Base-by-base conservation (phyloP, 2,888 invertebrate genomes). In the Macroteleia sp. region DNA sequence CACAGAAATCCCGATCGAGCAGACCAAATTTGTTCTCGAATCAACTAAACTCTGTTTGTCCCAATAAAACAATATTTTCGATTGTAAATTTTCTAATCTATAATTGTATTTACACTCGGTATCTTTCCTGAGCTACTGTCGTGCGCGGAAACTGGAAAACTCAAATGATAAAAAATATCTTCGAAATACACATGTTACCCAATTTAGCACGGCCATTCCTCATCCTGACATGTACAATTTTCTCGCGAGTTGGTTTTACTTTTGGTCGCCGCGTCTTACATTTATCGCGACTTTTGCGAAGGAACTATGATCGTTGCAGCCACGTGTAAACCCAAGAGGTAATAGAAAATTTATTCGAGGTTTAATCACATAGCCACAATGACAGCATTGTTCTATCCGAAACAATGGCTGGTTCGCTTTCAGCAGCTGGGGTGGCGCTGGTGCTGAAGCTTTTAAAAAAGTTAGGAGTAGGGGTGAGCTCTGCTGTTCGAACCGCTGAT, bases 351-450 rank as follows among this genome's bases (percentile, higher is more conserved):
- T 87, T 87, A 87, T 87, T 86, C 82, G 82, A 84, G 82, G 82
- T 84, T 85, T 86, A 87, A 87, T 87, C 86, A 85, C 86, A 85
- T 86, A 78, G 83, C 81, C 83, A 86, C 86, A 87, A 87, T 86
- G 86, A 83, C 82, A 81, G 84, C 81, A 87, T 87, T 87, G 87
- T 87, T 86, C 83, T 73, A 52, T 30, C 73, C 28, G 62, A 82
- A 84, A 86, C 86, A 86, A 87, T 86, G 73, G 82, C 44, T 32
- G 64, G 52, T 52, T 28, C 10, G 54, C 64, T 42, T 66, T 66
- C 20, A 42, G 25, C 8, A 52, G 64, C 41, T 30, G 14, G 44
- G 44, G 25, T 44, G 50, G 42, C 34, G 32, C 36, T 16, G 59
- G 34, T 0, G 44, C 17, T 8, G 25, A 20, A 12, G 44, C 3